Evolutionary conservation across 2,888 invertebrate species (phyloP), one percentile per base, ranked within the genome.

Genomic region (Eledona agricola): DNA sequence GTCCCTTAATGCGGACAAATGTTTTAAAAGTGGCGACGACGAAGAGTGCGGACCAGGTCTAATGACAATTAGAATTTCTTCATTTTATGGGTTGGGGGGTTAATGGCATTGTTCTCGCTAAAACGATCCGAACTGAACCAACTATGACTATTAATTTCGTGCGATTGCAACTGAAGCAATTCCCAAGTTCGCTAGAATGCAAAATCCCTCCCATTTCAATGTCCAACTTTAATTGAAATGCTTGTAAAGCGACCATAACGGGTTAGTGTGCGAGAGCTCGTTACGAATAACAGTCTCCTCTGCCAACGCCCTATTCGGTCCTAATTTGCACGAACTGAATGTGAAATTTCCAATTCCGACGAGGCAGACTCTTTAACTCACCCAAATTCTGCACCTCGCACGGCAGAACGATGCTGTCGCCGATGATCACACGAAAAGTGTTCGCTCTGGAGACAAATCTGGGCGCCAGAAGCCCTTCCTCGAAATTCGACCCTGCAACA

Each of bases 351-450:
- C 10, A 5, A 29, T 29, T 11, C 29, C 1, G 9, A 25, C 7
- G 1, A 10, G 11, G 5, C 25, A 29, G 15, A 11, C 5, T 19
- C 5, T 19, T 19, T 19, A 19, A 74, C 83, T 84, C 75, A 89
- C 90, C 90, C 63, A 89, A 78, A 73, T 90, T 88, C 72, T 89
- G 88, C 5, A 90, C 89, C 76, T 89, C 88, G 64, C 90, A 90
- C 4, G 90, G 90, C 50, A 90, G 76, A 32, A 87, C 82, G 35
- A 90, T 80, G 0, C 89, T 88, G 71, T 90, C 90, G 2, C 90
- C 90, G 1, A 87, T 86, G 29, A 89, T 88, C 0, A 88, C 88
- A 60, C 88, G 80, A 77, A 88, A 90, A 3, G 88, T 87, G 71
- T 88, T 89, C 0, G 89, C 88, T 12, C 86, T 79, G 0, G 89